A percentile compares a stretch with the other conserved stretches of the same genome.
Conservation (phyloP, 2,797 vertebrate species). For the Aeoliscus strigatus region DNA sequence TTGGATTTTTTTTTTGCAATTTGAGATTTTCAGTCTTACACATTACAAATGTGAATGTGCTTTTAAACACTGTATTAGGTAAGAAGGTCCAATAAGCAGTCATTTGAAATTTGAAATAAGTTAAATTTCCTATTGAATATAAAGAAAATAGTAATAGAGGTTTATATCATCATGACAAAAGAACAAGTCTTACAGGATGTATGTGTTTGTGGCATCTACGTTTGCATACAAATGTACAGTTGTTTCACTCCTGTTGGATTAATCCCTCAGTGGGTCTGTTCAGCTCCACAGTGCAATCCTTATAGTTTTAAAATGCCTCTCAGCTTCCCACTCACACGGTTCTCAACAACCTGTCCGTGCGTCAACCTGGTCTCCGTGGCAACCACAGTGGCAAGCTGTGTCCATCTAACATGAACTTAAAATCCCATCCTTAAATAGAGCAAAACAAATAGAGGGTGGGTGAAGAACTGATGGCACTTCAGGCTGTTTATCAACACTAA, state of each 20-base stretch:
- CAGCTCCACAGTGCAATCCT: slow-evolving; percentile 28
- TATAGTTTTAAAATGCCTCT: slow-evolving; percentile 45
- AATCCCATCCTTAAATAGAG: slow-evolving; percentile 57
- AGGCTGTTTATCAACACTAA: slow-evolving; percentile 42
- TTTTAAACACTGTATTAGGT: too few relatives aligned
- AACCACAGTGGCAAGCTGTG: slow-evolving; percentile 60
- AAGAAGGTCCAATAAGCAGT: too few relatives aligned
- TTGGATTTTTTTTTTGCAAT: too few relatives aligned
- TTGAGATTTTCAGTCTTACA: too few relatives aligned
- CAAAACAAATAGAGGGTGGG: slow-evolving; percentile 36
- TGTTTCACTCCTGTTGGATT: neutral
- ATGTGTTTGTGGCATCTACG: neutral
- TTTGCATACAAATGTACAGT: neutral
- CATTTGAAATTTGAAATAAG: too few relatives aligned
- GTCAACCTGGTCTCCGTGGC: slow-evolving; percentile 70
- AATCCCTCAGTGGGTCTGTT: slow-evolving; percentile 17
- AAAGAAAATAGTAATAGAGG: too few relatives aligned
- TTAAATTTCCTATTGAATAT: too few relatives aligned
- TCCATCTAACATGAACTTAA: slow-evolving; percentile 52
- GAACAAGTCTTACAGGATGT: too few relatives aligned
- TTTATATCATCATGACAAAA: too few relatives aligned
- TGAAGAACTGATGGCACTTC: slow-evolving; percentile 15
- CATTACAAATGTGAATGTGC: too few relatives aligned
- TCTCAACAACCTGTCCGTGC: slow-evolving; percentile 55
- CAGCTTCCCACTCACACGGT: slow-evolving; percentile 51